Evolutionary conservation across 2,888 invertebrate species (phyloP), one percentile per base, ranked within the genome.

Genomic region (Petrolisthes cinctipes): DNA sequence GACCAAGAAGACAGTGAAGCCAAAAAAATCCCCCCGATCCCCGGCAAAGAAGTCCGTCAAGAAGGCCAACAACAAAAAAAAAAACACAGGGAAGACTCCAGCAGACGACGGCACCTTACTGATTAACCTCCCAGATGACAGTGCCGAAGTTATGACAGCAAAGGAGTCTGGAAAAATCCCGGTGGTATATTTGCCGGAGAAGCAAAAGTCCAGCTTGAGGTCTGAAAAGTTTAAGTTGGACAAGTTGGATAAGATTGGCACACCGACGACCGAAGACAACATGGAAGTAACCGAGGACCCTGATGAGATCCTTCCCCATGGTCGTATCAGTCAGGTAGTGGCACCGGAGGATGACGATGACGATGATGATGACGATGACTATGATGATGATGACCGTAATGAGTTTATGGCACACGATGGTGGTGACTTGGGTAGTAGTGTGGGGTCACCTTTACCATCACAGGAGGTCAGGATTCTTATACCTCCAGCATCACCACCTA

Each of bases 401-500:
- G 53, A 71, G 37, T n/a, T 68, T 57, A 53, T 53, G 53, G 68
- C 61, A 14, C 71, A 37, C 5, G 82, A 82, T 54, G 54, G 17
- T 6, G 83, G 73, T 23, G 53, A 53, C 17, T 23, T 23, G 14
- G 6, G 5, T 3, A 6, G n/a, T 20, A 23, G n/a, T n/a, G 23
- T 81, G 11, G n/a, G 57, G 23, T 6, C 17, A 20, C 17, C 66
- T 23, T 54, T 73, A 7, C 14, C 14, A 0, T 68, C 82, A 5
- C 71, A 83, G 20, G 73, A 83, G 20, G 73, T 73, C 14, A 75
- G 57, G 17, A 75, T 83, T 11, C 75, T 83, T 6, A 20, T 20
- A 1, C 66, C 73, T 4, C 53, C 51, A 71, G 20, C 54, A 17
- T 54, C 83, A 11, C 23, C 11, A 14, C 56, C 71, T 7, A 83